Conservation (phyloP, 2,888 invertebrate species). For the Drosophila putrida region DNA sequence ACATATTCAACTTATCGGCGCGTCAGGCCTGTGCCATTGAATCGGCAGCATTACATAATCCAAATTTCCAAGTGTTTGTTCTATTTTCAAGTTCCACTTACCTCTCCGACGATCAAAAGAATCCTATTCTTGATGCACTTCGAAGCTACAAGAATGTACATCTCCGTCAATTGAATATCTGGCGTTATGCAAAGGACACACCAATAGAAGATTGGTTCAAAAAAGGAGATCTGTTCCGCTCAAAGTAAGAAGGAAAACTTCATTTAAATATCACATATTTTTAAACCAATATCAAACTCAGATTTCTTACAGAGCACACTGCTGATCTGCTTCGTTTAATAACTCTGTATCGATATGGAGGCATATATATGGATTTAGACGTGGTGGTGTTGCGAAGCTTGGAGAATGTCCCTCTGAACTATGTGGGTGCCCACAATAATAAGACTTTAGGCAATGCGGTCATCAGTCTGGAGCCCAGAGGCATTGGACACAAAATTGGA, state of each 20-base stretch:
- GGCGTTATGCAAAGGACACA: slow-evolving; percentile 5
- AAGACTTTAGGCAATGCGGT: slow-evolving; percentile 86
- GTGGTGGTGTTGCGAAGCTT: slow-evolving; percentile 88
- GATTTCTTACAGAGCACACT: slow-evolving; percentile 70
- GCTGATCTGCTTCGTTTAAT: slow-evolving; percentile 83
- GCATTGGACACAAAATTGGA: slow-evolving; percentile 87
- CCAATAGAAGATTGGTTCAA: slow-evolving; percentile 13
- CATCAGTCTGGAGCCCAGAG: slow-evolving; percentile 87
- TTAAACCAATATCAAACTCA: background rate
- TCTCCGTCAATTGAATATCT: slow-evolving; percentile 8
- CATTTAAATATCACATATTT: background rate
- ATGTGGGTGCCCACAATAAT: slow-evolving; percentile 87
- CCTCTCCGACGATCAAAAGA: background rate
- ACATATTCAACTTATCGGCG: slow-evolving; percentile 71
- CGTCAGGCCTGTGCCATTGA: slow-evolving; percentile 85
- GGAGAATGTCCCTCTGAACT: slow-evolving; percentile 59
- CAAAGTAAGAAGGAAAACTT: background rate
- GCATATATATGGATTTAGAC: slow-evolving; percentile 92
- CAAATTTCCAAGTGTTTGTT: slow-evolving; percentile 81
- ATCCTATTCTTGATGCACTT: slow-evolving; percentile 59
- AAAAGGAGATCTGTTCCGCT: slow-evolving; percentile 2
- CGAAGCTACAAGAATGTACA: slow-evolving; percentile 16
- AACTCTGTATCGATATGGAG: slow-evolving; percentile 90
- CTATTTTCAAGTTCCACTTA: slow-evolving; percentile 82
- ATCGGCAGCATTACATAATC: slow-evolving; percentile 84